Base-by-base conservation (phyloP, 1,140 invertebrate genomes). In the Drosophila nigromelanica region DNA sequence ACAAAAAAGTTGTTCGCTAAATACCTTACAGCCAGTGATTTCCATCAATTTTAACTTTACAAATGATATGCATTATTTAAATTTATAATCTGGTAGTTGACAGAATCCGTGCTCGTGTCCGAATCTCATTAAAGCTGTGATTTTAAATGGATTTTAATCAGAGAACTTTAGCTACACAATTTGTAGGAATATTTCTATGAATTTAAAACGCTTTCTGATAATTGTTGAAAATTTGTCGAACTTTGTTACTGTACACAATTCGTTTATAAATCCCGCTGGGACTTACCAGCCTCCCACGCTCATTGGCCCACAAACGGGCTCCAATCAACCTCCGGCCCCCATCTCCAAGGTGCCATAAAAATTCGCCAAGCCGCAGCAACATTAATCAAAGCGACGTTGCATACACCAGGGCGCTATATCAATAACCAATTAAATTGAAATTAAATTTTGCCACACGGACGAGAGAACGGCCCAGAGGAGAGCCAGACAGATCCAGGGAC, bases 361-460 rank as follows among this genome's bases (percentile, higher is more conserved):
- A 87, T 76, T 69, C 71, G 76, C 60, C 63, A 82, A 73, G 81
- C 81, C 78, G 63, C 83, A 85, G 74, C 75, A 87, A 82, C 81
- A 86, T 86, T 86, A 86, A 86, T 86, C 81, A 86, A 85, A 86
- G 81, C 66, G 66, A 62, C 82, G 70, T 52, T 85, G 81, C 81
- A 87, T 86, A 78, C 82, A 75, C 82, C 72, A 68, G 82, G 67
- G 82, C 74, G 81, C 81, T 86, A 78, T 86, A 86, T 86, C 81
- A 87, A 87, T 86, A 86, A 86, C 81, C 81, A 86, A 86, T 86
- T 86, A 87, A 86, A 87, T 86, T 86, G 82, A 86, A 86, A 86
- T 86, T 86, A 86, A 86, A 86, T 86, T 87, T 86, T 69, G 71
- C 81, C 75, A 55, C 71, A 60, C 55, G 18, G 18, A 18, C 18